Evolutionary conservation across 1,140 invertebrate species (phyloP).

Genomic region (Rhopalosiphum padi): DNA sequence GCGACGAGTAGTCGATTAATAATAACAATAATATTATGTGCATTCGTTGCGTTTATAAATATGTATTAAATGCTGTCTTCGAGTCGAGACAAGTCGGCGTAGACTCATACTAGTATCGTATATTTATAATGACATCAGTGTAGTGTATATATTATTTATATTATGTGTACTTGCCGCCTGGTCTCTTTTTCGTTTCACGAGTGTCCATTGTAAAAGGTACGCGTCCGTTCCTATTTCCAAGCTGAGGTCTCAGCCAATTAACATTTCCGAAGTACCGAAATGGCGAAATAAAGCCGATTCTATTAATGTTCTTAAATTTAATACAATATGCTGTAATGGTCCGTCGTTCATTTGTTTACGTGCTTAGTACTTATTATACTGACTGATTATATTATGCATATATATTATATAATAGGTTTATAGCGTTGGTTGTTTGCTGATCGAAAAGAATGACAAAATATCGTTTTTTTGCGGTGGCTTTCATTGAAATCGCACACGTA

Average conservation of each 20-base stretch:
- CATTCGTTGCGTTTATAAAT: background rate
- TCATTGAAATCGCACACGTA: background rate
- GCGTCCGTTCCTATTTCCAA: background rate
- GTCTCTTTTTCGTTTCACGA: background rate
- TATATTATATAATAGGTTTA: background rate
- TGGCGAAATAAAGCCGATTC: background rate
- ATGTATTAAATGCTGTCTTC: slow-evolving; percentile 9
- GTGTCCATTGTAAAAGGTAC: background rate
- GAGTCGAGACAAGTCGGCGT: background rate
- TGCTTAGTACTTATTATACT: background rate
- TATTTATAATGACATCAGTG: background rate
- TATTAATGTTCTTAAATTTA: background rate
- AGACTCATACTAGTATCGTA: background rate
- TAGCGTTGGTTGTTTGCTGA: background rate
- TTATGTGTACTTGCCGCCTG: background rate
- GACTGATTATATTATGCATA: too few species aligned
- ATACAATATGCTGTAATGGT: background rate
- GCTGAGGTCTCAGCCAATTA: background rate
- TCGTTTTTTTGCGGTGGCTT: background rate
- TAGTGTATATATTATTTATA: too few species aligned
- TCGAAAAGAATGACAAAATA: background rate
- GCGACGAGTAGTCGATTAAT: background rate
- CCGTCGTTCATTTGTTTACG: background rate
- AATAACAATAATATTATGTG: background rate
- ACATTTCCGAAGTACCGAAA: background rate